phyloP scores from a whole-genome alignment of 2,888 invertebrate genomes.

The Leistus spinibarbis region DNA sequence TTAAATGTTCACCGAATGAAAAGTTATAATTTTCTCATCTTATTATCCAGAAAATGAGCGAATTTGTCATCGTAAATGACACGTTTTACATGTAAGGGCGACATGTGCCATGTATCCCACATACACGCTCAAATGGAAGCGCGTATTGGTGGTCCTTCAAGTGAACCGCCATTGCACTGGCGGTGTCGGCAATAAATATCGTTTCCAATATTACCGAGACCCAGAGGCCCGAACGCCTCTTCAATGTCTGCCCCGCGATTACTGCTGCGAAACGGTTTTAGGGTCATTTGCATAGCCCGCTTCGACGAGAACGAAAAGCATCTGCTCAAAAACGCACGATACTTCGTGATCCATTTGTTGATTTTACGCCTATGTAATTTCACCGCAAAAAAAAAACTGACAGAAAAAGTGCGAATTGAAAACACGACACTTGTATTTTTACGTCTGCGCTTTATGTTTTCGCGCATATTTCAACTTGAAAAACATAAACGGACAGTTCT shows the following conservation, averaged over 20 bases:
- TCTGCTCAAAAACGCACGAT: conserved; percentile 4
- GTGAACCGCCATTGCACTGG: conserved; percentile 22
- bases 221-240: conserved; percentile 27
- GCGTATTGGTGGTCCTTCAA: conserved; percentile 28
- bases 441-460: neutral
- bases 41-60: conserved; percentile 7
- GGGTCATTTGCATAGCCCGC: conserved; percentile 29
- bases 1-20: neutral
- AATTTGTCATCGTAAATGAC: conserved; percentile 27
- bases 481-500: neutral
- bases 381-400: neutral
- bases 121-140: neutral
- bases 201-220: conserved; percentile 30
- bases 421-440: neutral
- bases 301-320: neutral
- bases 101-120: conserved; percentile 14
- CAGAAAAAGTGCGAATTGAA: neutral
- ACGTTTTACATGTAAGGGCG: conserved; percentile 26
- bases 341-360: neutral
- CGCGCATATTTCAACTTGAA: neutral
- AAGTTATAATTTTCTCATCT: neutral
- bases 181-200: conserved; percentile 31
- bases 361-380: conserved; percentile 4
- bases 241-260: conserved; percentile 27
- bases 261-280: conserved; percentile 26